Base-by-base conservation (phyloP, 2,113 vertebrate species). In the Megalops atlanticus region DNA sequence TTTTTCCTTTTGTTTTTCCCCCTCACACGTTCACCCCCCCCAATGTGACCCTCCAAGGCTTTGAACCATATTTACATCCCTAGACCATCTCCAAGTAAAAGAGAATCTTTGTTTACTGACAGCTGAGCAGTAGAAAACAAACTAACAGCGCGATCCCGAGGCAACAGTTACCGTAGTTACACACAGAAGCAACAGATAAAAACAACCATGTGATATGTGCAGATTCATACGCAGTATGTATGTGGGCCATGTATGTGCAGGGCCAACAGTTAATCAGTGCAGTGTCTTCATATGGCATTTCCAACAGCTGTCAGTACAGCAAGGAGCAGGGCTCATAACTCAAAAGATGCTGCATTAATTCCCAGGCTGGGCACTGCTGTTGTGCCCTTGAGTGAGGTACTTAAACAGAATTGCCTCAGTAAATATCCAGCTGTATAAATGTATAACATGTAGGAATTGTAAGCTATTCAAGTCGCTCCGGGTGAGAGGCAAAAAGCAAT, bases 1-100 rank as follows among this genome's bases (percentile, higher is more conserved):
- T 69, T 38, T 31, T 84, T 74, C 77, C 70, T 41, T 82, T 79
- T 68, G 76, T 81, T 10, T 47, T 68, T 31, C 31, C 82, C 58
- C 33, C 10, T 15, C 2, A 31, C 43, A 35, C 10, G 40, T 39
- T 27, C 36, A 40, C 79, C 81, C 86, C 24, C 24, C 52, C 21
- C 52, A 4, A 18, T 40, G 38, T 15, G 18, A 31, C 16, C 24
- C n/a, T 16, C 21, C 40, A 15, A 16, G 2, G 15, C 15, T 36
- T 72, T 11, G 36, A 69, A 31, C 16, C 11, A 36, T 33, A 45
- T 31, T 77, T 47, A 2, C 45, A 7, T 39, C 45, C 24, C 8
- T 43, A 27, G 69, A 72, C 69, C 3, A 39, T 49, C 33, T 78
- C 24, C 21, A n/a, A 21, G 14, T 35, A 71, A 38, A 38, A 71